These are phyloP conservation scores for Halcyon badia DNA, from an alignment of 2,797 vertebrate genomes.

Conservation along the genomic window DNA sequence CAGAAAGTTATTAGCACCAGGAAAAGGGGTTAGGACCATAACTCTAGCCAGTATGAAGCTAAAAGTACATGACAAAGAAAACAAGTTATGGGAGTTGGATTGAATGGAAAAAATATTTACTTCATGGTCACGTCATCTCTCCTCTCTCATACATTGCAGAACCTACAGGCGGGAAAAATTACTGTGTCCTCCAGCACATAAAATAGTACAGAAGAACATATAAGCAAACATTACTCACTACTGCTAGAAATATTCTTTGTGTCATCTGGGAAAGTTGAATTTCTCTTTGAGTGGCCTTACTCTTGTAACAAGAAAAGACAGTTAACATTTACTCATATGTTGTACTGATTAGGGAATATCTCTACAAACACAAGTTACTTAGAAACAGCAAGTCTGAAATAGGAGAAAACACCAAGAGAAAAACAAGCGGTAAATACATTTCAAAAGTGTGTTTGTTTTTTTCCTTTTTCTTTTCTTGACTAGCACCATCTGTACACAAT, in stretches of 20 bases:
- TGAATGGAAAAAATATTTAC: not conserved
- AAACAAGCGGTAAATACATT: slow-evolving; percentile 83
- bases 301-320: slow-evolving; percentile 84
- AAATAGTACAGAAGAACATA: not conserved
- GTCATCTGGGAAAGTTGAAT: not conserved
- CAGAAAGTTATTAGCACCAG: not conserved
- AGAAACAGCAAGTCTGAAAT: slow-evolving; percentile 86
- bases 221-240: slow-evolving; percentile 20
- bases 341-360: slow-evolving; percentile 81
- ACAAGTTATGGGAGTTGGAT: not conserved
- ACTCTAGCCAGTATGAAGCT: not conserved
- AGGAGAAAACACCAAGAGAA: slow-evolving; percentile 85
- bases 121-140: not conserved
- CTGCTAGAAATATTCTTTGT: not conserved
- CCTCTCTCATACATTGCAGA: not conserved
- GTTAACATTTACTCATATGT: slow-evolving; percentile 84
- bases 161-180: not conserved
- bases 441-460: slow-evolving; percentile 76
- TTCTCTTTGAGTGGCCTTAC: slow-evolving; percentile 81
- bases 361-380: slow-evolving; percentile 86
- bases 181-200: not conserved
- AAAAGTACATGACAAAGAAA: not conserved
- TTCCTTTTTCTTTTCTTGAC: slow-evolving; percentile 79
- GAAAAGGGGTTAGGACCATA: not conserved
- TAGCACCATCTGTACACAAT: slow-evolving; percentile 95